Conservation (phyloP, 2,797 vertebrate genomes). For the Myotis findleyi region DNA sequence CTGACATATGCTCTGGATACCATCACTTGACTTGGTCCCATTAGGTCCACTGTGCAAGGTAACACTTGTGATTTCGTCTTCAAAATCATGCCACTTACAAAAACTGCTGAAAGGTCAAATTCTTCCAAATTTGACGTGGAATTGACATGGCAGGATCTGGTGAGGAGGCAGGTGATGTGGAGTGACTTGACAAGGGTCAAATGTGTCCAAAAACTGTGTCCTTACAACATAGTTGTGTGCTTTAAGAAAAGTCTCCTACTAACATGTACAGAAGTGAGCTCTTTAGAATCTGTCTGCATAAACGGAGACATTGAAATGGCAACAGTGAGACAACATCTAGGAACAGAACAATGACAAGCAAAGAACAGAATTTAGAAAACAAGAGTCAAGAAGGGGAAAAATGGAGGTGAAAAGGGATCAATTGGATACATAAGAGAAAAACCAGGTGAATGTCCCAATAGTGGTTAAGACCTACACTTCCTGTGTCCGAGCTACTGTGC, state of each 20-base stretch:
- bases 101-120: neutral
- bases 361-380: neutral
- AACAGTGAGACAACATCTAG: neutral
- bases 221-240: neutral
- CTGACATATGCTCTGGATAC: neutral
- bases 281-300: neutral
- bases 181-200: neutral
- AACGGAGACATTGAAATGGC: neutral
- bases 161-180: neutral
- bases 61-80: neutral
- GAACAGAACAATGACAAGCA: neutral
- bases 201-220: neutral
- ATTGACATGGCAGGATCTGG: neutral
- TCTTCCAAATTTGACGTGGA: neutral
- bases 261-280: neutral
- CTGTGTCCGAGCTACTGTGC: neutral
- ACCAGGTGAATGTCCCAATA: rapidly evolving
- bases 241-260: neutral
- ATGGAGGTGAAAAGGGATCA: neutral
- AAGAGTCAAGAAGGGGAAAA: neutral
- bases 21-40: neutral
- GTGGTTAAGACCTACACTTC: no score
- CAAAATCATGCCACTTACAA: neutral
- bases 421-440: neutral
- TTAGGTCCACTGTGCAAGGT: neutral